Base-by-base conservation (phyloP, 2,888 invertebrate species). In the Byasa hedistus region DNA sequence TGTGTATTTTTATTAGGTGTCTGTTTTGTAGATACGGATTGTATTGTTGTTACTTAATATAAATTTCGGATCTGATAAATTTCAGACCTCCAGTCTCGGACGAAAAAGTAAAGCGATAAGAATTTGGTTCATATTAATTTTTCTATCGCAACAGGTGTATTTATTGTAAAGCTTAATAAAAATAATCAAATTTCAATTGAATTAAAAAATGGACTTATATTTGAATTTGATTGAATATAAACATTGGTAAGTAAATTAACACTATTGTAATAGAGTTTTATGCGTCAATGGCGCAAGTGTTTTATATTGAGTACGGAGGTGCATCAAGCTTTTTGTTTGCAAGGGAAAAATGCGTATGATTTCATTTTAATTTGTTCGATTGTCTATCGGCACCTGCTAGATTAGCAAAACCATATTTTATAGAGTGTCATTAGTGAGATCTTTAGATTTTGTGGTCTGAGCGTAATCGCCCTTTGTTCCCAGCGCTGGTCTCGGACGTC, bases 371-470 rank as follows among this genome's bases (percentile, higher is more conserved):
- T 71, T 65, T 70, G 63, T 66, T 64, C 68, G 64, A 71, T 73
- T 70, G 69, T 65, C 69, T 69, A 66, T 65, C 51, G 61, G 69
- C 79, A 80, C 78, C 80, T 79, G 78, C 73, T 72, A 69, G 68
- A 73, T 78, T 76, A 77, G 79, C 78, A 67, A 74, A 73, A 75
- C 75, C 70, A 80, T 80, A 77, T 77, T 80, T 79, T 80, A 83
- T 83, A 77, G 76, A 69, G 70, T 74, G 74, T 80, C 82, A 83
- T 85, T 82, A 84, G 82, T 77, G 76, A 69, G 73, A 75, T 71
- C 32, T 71, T 71, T 68, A 66, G 65, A 65, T 63, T 66, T 66
- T 67, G 69, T 68, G 69, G 67, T 68, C 66, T n/a, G 61, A 56
- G 51, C 51, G 55, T 63, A 59, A 63, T 64, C 64, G 60, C n/a